Evolutionary conservation across 2,888 invertebrate genomes (phyloP).

Genomic region (Scaptomyza parva): DNA sequence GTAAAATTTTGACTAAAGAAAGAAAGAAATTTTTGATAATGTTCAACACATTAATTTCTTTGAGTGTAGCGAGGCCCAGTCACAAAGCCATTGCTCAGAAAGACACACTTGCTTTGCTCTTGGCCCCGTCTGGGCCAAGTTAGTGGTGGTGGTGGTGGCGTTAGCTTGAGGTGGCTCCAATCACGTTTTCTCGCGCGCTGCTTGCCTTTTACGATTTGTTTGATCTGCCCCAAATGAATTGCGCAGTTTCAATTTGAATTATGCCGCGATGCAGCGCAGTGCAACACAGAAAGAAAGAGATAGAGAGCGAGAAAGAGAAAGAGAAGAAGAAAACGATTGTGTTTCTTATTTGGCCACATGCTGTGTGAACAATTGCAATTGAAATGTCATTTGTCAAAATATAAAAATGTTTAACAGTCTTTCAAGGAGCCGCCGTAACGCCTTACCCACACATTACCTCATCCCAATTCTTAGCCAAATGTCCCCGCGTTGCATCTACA

Average conservation of each 20-base stretch:
- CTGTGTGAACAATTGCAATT: constrained; percentile 74
- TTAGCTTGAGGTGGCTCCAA: constrained; percentile 75
- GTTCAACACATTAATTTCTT: too few relatives aligned
- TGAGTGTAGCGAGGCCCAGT: constrained; percentile 4
- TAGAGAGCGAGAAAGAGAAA: background rate
- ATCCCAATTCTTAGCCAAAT: constrained; percentile 22
- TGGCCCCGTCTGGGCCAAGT: constrained; percentile 2
- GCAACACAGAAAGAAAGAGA: constrained; percentile 13
- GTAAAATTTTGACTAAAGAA: background rate
- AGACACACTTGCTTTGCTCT: constrained; percentile 11
- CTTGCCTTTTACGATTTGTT: constrained; percentile 78
- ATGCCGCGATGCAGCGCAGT: constrained; percentile 49
- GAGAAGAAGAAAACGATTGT: background rate
- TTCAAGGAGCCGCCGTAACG: constrained; percentile 57
- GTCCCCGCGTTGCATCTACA: constrained; percentile 5
- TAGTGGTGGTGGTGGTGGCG: constrained; percentile 45
- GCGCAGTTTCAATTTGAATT: constrained; percentile 78
- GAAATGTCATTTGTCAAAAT: constrained; percentile 84
- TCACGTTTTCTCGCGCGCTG: constrained; percentile 74
- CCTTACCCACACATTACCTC: constrained; percentile 3
- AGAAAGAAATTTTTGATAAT: too few relatives aligned
- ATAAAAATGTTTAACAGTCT: constrained; percentile 70
- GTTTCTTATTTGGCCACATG: constrained; percentile 50
- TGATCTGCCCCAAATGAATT: constrained; percentile 78
- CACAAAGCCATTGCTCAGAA: constrained; percentile 7